Base-by-base conservation (phyloP, 2,888 invertebrate species). In the Lobophora halterata region DNA sequence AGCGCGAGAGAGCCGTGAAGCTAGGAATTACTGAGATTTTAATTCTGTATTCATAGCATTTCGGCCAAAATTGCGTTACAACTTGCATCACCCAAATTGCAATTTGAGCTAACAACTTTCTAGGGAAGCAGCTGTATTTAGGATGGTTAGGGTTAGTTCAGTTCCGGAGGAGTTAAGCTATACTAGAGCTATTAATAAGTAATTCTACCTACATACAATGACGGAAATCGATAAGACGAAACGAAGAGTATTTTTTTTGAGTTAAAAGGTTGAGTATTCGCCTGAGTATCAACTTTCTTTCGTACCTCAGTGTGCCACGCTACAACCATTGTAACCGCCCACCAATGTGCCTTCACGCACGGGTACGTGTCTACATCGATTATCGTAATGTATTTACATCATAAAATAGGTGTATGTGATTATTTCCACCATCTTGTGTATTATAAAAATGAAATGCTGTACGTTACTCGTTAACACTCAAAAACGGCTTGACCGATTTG, bases 321-420 rank as follows among this genome's bases (percentile, higher is more conserved):
- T 3, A 13, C 14, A 6, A 21, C 14, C 14, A 21, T n/a, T n/a
- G n/a, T 5, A 5, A 5, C 17, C 17, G 21, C 21, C 21, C 16
- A 17, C 9, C 31, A 21, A 38, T 38, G 26, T 18, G 11, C 28
- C 18, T 14, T 24, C 24, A 57, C 46, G 58, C 58, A 51, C 51
- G 55, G n/a, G 7, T 2, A 14, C 8, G 21, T 10, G 9, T 21
- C 12, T 7, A 35, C 27, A 21, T 13, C 14, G 13, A 12, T 20
- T 12, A 11, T 17, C 24, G 16, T 24, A 8, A 3, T 12, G 3
- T 24, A 21, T 30, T 19, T 20, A 30, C 20, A 20, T 30, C 18
- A 17, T 28, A 17, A n/a, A n/a, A 28, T 27, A 17, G 10, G 24
- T 24, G 7, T 9, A n/a, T n/a, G n/a, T n/a, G n/a, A n/a, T n/a